Percentiles rank a stretch among this genome's conserved stretches.
Evolutionary conservation across 2,888 invertebrate genomes (phyloP).

Genomic region (Scaeva pyrastri): DNA sequence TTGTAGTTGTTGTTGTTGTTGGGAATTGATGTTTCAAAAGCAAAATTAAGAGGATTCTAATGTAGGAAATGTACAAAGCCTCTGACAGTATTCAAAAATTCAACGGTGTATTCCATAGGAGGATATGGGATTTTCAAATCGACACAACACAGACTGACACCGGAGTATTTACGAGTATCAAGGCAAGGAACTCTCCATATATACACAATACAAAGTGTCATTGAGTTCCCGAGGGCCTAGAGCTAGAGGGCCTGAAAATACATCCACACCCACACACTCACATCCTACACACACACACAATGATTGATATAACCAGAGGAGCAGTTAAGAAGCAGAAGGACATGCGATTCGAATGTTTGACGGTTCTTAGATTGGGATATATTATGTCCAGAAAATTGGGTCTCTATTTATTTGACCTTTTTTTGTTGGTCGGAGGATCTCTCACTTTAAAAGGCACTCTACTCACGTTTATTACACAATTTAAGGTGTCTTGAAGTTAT

Average conservation of each 20-base stretch:
- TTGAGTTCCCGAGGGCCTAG: constrained; percentile 56
- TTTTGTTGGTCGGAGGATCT: background rate
- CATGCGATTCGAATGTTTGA: constrained; percentile 16
- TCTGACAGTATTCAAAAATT: constrained; percentile 35
- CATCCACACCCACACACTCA: too few species aligned
- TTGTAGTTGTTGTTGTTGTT: constrained; percentile 15
- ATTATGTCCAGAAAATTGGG: constrained; percentile 46
- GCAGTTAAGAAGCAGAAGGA: constrained; percentile 1
- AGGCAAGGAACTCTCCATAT: constrained; percentile 5
- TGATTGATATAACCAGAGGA: constrained; percentile 58
- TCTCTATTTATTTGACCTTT: constrained; percentile 35
- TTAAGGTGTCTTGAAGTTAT: constrained; percentile 64
- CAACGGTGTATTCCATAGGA: constrained; percentile 1
- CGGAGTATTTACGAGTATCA: background rate
- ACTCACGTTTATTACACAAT: constrained; percentile 59
- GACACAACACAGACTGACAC: background rate
- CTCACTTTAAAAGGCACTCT: constrained; percentile 50
- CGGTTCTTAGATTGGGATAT: constrained; percentile 51
- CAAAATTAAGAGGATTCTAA: constrained; percentile 16
- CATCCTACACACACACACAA: constrained; percentile 32
- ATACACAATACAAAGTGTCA: constrained; percentile 52
- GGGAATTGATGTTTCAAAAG: constrained; percentile 35
- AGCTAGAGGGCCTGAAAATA: too few species aligned
- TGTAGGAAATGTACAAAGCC: background rate
- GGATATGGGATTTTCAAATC: constrained; percentile 4